Conservation (phyloP, 2,797 vertebrate species). For the Argentina silus region DNA sequence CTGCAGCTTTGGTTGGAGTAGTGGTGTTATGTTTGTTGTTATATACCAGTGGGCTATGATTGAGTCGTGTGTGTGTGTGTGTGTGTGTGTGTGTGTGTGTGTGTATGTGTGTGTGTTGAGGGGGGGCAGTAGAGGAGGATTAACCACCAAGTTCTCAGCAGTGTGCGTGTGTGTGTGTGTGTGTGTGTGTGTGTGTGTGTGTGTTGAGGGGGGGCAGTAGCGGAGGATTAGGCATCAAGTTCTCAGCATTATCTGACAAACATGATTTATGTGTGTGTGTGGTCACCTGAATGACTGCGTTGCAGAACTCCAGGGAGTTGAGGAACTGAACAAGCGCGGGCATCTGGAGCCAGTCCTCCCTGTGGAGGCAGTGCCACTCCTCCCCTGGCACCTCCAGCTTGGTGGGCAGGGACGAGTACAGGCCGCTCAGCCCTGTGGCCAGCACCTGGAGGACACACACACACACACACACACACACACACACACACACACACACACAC, state of each 20-base stretch:
- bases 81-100: not conserved
- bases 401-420: conserved; percentile 95
- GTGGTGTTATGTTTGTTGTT: too few relatives aligned
- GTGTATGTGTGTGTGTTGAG: too few relatives aligned
- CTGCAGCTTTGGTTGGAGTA: too few relatives aligned
- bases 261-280: too few relatives aligned
- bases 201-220: too few relatives aligned
- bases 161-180: too few relatives aligned
- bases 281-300: conserved; percentile 94
- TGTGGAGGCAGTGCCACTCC: conserved; percentile 94
- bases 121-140: too few relatives aligned
- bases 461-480: conserved; percentile 5
- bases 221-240: too few relatives aligned
- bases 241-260: too few relatives aligned
- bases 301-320: conserved; percentile 98
- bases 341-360: conserved; percentile 91
- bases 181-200: too few relatives aligned
- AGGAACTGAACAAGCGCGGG: conserved; percentile 95
- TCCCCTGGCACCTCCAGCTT: conserved; percentile 90
- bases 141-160: too few relatives aligned
- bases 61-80: not conserved
- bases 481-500: not conserved
- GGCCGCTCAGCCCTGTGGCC: conserved; percentile 94
- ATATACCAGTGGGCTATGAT: not conserved
- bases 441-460: conserved; percentile 81